Evolutionary conservation across 2,888 invertebrate genomes (phyloP), one percentile per base, ranked within the genome.

Genomic region (Unio delphinus): DNA sequence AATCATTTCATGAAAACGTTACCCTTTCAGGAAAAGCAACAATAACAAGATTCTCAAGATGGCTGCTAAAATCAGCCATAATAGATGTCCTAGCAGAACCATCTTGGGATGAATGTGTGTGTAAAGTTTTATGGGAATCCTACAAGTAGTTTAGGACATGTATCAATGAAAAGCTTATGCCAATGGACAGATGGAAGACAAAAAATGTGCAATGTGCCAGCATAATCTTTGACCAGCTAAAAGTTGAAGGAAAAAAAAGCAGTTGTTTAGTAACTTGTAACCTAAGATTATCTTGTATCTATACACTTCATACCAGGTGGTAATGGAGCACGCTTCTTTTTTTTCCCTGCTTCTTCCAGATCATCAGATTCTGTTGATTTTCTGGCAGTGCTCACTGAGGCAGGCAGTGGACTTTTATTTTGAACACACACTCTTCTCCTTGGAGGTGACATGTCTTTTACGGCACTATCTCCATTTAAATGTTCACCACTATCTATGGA

Each of bases 241-340:
- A 55, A 57, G 23, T 26, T 20, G 1, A 26, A 60, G 4, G 4
- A 26, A 60, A 45, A n/a, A 60, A 60, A 17, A 7, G 17, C 4
- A 23, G 8, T 15, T 45, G 28, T 18, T 11, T 11, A 45, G 45
- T 45, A 45, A 45, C 45, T 11, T 45, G 45, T 11, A 45, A 45
- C 11, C 45, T 11, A 8, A 7, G 30, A 34, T 55, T 28, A 6
- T 55, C 26, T 62, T 54, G 34, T 61, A 55, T 69, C 65, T 45
- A 45, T 45, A 45, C 8, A 45, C 11, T 45, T 45, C 45, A 11
- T 8, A 45, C 45, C 79, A 8, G 85, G 85, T 18, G 85, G 86
- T 18, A 83, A 79, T 26, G 85, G 84, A n/a, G 85, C 83, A 67
- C 82, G 78, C 67, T 81, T 81, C 67, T 82, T 85, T 72, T 84